These are phyloP conservation scores for Spermophilus dauricus DNA, from an alignment of 2,113 vertebrate genomes.

Conservation along the genomic window DNA sequence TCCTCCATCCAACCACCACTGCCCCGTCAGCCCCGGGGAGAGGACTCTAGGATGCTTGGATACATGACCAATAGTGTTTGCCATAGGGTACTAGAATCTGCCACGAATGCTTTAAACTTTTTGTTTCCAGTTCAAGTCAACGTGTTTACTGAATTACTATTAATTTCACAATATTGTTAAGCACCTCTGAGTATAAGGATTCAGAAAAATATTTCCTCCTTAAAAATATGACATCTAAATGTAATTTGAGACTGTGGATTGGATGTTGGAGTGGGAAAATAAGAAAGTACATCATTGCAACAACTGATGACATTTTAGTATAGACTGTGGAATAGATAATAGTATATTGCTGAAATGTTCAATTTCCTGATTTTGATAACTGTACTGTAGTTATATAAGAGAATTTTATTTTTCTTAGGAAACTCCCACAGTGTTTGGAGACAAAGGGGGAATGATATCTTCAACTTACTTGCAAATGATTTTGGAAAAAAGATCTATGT, in stretches of 20 bases:
- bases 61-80: neutral
- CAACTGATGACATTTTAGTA: conserved; percentile 47
- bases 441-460: conserved; percentile 36
- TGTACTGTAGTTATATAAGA: conserved; percentile 49
- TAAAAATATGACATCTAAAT: conserved; percentile 39
- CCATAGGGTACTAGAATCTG: neutral
- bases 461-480: conserved; percentile 57
- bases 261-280: conserved; percentile 21
- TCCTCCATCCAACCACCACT: neutral
- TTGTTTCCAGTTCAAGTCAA: conserved; percentile 3
- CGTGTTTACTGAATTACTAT: neutral
- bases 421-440: conserved; percentile 51
- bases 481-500: conserved; percentile 39
- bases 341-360: conserved; percentile 32
- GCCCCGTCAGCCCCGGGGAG: no score
- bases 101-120: neutral
- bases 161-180: conserved; percentile 15
- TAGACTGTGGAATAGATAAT: conserved; percentile 5
- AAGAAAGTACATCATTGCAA: conserved; percentile 16
- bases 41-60: neutral
- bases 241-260: conserved; percentile 6
- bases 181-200: neutral
- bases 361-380: conserved; percentile 67
- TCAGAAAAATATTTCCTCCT: conserved; percentile 19
- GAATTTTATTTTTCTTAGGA: conserved; percentile 59